phyloP scores from a whole-genome alignment of 2,888 invertebrate species.

The Venusia cambrica region DNA sequence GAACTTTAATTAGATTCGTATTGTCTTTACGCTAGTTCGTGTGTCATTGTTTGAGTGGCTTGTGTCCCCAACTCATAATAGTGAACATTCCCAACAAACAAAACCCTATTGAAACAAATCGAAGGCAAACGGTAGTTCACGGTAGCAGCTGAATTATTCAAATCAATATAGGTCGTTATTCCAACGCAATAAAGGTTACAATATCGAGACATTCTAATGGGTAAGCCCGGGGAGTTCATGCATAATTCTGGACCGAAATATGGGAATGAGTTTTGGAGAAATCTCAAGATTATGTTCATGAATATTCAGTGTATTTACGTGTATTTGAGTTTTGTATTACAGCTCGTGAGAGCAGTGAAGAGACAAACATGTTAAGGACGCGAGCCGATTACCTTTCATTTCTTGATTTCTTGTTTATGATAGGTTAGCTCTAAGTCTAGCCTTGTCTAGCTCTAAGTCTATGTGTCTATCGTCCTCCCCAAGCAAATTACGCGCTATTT shows the following conservation, averaged over 20 bases:
- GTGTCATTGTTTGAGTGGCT: too few relatives aligned
- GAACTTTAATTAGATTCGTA: too few relatives aligned
- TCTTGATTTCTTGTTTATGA: too few relatives aligned
- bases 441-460: too few relatives aligned
- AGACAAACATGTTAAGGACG: too few relatives aligned
- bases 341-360: conserved; percentile 13
- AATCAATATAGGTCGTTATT: conserved; percentile 13
- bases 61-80: too few relatives aligned
- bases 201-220: conserved; percentile 14
- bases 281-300: conserved; percentile 20
- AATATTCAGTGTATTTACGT: conserved; percentile 21
- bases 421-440: too few relatives aligned
- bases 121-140: conserved; percentile 51
- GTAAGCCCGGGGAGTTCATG: conserved; percentile 22
- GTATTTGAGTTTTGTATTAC: conserved; percentile 19
- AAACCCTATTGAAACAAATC: conserved; percentile 25
- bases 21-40: too few relatives aligned
- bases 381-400: too few relatives aligned
- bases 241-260: conserved; percentile 32
- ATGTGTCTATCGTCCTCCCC: too few relatives aligned
- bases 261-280: conserved; percentile 33
- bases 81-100: too few relatives aligned
- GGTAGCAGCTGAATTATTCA: conserved; percentile 43
- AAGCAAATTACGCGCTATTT: too few relatives aligned
- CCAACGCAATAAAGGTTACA: conserved; percentile 14